Base-by-base conservation (phyloP, 2,797 vertebrate genomes). In the Threskiornis aethiopicus region DNA sequence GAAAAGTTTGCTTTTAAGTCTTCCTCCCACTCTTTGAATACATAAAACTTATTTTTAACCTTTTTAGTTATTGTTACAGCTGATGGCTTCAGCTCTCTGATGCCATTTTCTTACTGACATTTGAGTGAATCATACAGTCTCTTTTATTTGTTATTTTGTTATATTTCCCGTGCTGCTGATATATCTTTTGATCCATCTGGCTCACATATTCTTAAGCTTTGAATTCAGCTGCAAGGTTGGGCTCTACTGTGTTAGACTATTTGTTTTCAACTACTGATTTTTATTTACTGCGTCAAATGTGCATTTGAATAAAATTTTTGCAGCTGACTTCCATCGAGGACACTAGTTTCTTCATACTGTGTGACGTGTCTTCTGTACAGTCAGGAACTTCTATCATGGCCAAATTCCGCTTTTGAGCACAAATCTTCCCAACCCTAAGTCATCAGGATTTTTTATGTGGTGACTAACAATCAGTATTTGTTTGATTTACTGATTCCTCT, bases 381-480 rank as follows among this genome's bases (percentile, higher is more conserved):
- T 58, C 47, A 80, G 61, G 29, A 87, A 39, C 35, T 95, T 97
- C 86, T 59, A 71, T 95, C 42, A 20, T n/a, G 28, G 46, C 51
- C 29, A 83, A 95, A 84, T 95, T 97, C 88, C 79, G 47, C 61
- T 85, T 79, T 70, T 47, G n/a, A 80, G 29, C 46, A 44, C 17
- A 44, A 61, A 69, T 62, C 20, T 69, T 54, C 44, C 15, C 22
- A 33, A 69, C 22, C 11, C 20, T 24, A 49, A 67, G 9, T 35
- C 33, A 22, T 47, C 41, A 29, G 35, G 64, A 47, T 83, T 75
- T 93, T 46, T 97, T 94, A 69, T 6, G 10, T 79, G 87, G 44
- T 95, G 90, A 93, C 92, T 96, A 92, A 86, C 66, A 96, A 90
- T 91, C 89, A 70, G 39, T 82, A 79, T 71, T 55, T 84, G 78